These are phyloP conservation scores for Napeogenes inachia DNA, from an alignment of 2,888 invertebrate species.

Conservation along the genomic window DNA sequence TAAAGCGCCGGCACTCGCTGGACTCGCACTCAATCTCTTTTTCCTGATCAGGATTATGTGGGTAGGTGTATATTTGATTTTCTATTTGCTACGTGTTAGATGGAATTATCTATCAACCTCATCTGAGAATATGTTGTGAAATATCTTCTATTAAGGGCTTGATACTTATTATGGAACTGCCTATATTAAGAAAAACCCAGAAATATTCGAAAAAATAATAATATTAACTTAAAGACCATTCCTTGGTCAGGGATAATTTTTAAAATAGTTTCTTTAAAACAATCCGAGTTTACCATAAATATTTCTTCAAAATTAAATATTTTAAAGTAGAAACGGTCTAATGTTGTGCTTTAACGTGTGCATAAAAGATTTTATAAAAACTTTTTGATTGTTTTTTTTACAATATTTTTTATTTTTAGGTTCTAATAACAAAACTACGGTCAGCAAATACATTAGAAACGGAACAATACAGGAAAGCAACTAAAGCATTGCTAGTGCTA, in stretches of 20 bases:
- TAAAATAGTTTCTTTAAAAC: too few species aligned
- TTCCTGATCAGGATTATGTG: conserved; percentile 92
- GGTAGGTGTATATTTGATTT: conserved; percentile 76
- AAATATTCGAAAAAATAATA: too few species aligned
- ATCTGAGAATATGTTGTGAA: background rate
- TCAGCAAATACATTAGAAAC: conserved; percentile 94
- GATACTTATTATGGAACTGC: too few species aligned
- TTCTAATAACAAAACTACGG: conserved; percentile 93
- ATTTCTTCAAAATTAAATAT: too few species aligned
- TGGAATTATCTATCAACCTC: background rate
- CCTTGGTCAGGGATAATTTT: too few species aligned
- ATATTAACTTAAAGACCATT: too few species aligned
- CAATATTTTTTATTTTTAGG: conserved; percentile 73
- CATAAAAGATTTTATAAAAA: too few species aligned
- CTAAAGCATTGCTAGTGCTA: conserved; percentile 92
- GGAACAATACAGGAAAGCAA: conserved; percentile 92
- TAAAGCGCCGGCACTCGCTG: conserved; percentile 88
- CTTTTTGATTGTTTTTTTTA: too few species aligned
- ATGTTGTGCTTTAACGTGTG: too few species aligned
- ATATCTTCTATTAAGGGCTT: background rate
- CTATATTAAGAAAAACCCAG: too few species aligned
- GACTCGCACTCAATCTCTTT: conserved; percentile 88
- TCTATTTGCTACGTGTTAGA: background rate
- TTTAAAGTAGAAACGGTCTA: too few species aligned
- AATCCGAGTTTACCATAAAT: too few species aligned